Conservation (phyloP, 2,113 vertebrate genomes). For the Tragelaphus scriptus region DNA sequence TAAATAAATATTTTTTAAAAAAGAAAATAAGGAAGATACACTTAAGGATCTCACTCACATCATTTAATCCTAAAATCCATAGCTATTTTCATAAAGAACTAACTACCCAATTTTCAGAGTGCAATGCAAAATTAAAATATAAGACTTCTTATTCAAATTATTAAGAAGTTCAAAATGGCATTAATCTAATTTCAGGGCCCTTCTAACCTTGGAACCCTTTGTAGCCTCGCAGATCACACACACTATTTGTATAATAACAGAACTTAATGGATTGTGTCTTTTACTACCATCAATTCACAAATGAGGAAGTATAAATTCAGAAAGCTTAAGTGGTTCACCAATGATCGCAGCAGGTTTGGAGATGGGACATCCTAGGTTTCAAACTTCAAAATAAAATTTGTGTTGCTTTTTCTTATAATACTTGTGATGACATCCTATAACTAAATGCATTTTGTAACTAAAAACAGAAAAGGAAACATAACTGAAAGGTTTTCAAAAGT, state of each 20-base stretch:
- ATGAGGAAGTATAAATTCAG: not conserved
- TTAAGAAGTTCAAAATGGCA: not conserved
- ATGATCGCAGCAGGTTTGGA: not conserved
- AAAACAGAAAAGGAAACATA: not conserved
- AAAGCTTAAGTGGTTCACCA: not conserved
- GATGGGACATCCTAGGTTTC: not conserved
- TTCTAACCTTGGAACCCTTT: not conserved
- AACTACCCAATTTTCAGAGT: not conserved
- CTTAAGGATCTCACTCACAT: not conserved
- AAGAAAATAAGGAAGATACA: not conserved
- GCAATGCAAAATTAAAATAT: not conserved
- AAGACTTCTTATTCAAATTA: not conserved
- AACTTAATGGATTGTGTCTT: not conserved
- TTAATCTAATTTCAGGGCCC: not conserved
- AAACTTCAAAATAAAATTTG: not conserved
- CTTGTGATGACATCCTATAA: not conserved
- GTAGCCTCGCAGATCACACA: not conserved
- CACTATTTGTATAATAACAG: not conserved
- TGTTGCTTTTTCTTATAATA: not conserved
- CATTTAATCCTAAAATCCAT: not conserved
- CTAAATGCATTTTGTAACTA: not conserved
- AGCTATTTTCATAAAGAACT: not conserved
- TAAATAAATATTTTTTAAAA: not conserved
- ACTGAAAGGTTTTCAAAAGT: not conserved
- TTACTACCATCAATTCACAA: not conserved